phyloP scores from a whole-genome alignment of 1,140 invertebrate genomes.

The Ephestia elutella region DNA sequence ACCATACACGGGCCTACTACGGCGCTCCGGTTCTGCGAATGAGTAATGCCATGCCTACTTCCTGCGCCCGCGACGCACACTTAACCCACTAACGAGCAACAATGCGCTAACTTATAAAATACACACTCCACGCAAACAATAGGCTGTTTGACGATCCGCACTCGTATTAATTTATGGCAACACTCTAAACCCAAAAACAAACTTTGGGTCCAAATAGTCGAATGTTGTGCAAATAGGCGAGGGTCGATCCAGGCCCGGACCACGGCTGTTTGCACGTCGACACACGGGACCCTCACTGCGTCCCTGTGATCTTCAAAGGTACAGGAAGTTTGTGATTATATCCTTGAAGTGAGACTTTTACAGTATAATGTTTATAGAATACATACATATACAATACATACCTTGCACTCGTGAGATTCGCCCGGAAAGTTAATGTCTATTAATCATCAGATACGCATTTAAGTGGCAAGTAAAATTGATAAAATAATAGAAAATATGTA shows the following conservation, averaged over 20 bases:
- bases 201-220: slow-evolving; percentile 26
- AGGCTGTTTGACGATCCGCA: slow-evolving; percentile 25
- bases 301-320: background rate
- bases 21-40: slow-evolving; percentile 16
- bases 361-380: no score
- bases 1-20: background rate
- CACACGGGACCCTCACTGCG: background rate
- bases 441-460: no score
- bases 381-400: no score
- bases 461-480: no score
- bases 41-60: slow-evolving; percentile 17
- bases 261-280: background rate
- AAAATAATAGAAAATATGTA: no score
- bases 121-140: slow-evolving; percentile 12
- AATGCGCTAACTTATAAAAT: slow-evolving; percentile 8
- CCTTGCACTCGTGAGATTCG: no score
- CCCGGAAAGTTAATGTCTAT: no score
- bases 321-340: background rate
- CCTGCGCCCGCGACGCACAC: slow-evolving; percentile 12
- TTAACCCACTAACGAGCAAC: slow-evolving; percentile 19
- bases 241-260: background rate
- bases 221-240: slow-evolving; percentile 35
- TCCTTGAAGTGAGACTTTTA: no score
- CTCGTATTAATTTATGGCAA: slow-evolving; percentile 40
- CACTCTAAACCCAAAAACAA: slow-evolving; percentile 35